Conservation (phyloP, 2,888 invertebrate genomes). For the Chloroclysta siterata region DNA sequence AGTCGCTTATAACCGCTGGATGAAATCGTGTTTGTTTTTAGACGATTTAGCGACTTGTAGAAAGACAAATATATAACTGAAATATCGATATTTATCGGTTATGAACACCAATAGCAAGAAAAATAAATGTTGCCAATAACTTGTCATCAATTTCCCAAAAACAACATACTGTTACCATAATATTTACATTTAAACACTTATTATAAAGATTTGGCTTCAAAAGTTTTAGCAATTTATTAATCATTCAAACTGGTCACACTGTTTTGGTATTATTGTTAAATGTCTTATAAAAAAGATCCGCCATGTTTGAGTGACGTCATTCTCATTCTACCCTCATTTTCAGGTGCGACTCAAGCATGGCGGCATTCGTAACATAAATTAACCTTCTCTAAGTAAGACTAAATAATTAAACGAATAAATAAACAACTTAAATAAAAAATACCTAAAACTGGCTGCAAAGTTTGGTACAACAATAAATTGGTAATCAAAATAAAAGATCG, state of each 20-base stretch:
- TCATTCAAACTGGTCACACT: constrained; percentile 67
- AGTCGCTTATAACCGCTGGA: too few species aligned
- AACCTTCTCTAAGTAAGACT: constrained; percentile 11
- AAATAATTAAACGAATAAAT: constrained; percentile 31
- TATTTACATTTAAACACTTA: constrained; percentile 43
- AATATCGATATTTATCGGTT: too few species aligned
- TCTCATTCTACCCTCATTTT: neutral
- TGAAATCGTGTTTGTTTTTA: too few species aligned
- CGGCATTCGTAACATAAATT: constrained; percentile 17
- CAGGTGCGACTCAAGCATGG: constrained; percentile 14
- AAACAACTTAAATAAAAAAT: constrained; percentile 44
- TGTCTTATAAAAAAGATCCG: constrained; percentile 38
- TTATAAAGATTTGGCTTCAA: constrained; percentile 60
- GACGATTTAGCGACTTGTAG: too few species aligned
- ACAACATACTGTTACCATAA: constrained; percentile 23
- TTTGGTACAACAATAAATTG: constrained; percentile 65
- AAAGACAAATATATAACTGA: too few species aligned
- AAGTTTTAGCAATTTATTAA: constrained; percentile 32
- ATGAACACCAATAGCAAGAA: too few species aligned
- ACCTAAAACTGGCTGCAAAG: constrained; percentile 67
- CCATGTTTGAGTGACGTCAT: constrained; percentile 23
- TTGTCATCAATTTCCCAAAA: constrained; percentile 27
- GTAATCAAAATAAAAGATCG: constrained; percentile 43
- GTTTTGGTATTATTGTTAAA: constrained; percentile 65
- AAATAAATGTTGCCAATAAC: neutral